Evolutionary conservation across 2,113 vertebrate genomes (phyloP), one percentile per base, ranked within the genome.

Genomic region (Beaufortia kweichowensis): DNA sequence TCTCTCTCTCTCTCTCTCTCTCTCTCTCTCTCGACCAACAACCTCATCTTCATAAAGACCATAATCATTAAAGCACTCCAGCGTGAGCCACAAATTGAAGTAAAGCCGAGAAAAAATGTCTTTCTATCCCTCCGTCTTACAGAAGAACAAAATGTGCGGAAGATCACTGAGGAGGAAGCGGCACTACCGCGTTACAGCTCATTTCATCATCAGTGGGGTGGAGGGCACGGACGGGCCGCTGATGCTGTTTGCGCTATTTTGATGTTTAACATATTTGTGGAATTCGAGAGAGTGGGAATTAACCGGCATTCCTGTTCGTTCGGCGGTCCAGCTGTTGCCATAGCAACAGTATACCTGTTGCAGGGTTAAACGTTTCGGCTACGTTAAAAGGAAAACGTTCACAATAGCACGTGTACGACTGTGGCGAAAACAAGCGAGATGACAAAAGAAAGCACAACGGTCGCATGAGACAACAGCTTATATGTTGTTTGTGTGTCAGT

Each of bases 331-430:
- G 79, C 81, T 3, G 82, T 92, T 84, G 46, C 87, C 85, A 90
- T 89, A 85, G 89, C 82, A 91, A 92, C 90, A 86, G 80, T 64
- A 82, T 85, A 88, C 87, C 86, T 86, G 88, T 88, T 87, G 83
- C 87, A 71, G 83, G 82, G 84, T 86, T 86, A 89, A 89, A 84
- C 46, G 79, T 76, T 83, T 84, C 61, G 41, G 56, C 41, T 56
- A 67, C 56, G 79, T 83, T 78, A 41, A 59, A 75, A 43, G 23
- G 59, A 43, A 65, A 75, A 62, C 1, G 50, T 60, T 19, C 57
- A 62, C 63, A 55, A 63, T 28, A 17, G n/a, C 28, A 53, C 8
- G 24, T 31, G 64, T 43, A 43, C 26, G 70, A 79, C 66, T 50
- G 55, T 62, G 73, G 55, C 73, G 2, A 61, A 19, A 68, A 56